Evolutionary conservation across 1,140 invertebrate species (phyloP).

Genomic region (Pseudachorutes palmiensis): DNA sequence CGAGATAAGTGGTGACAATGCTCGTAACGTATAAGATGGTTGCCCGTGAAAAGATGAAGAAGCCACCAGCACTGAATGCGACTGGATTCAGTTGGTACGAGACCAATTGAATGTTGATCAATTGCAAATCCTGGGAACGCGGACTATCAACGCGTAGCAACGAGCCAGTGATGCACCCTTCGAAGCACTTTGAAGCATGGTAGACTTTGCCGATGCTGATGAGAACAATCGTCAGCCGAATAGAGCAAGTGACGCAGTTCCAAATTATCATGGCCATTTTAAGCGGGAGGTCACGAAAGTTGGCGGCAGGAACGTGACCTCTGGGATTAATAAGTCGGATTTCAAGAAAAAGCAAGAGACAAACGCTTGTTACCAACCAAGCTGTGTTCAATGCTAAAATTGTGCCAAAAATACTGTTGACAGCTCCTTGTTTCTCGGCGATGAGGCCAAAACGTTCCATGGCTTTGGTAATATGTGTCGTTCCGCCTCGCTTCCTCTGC

Average conservation of each 20-base stretch:
- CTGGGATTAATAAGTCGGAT: slow-evolving; percentile 10
- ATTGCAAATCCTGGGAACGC: background rate
- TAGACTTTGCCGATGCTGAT: slow-evolving; percentile 26
- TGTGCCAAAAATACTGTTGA: slow-evolving; percentile 25
- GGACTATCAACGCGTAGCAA: background rate
- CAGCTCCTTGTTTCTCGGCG: slow-evolving; percentile 9
- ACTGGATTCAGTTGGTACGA: background rate
- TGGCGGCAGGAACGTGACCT: background rate
- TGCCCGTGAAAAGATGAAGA: slow-evolving; percentile 26
- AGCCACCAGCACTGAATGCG: slow-evolving; percentile 20
- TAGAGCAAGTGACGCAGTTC: slow-evolving; percentile 11
- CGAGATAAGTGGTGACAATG: slow-evolving; percentile 33
- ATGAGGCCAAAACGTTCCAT: slow-evolving; percentile 20
- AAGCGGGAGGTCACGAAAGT: background rate
- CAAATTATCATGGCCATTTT: background rate
- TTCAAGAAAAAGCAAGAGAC: slow-evolving; percentile 17
- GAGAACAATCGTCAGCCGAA: slow-evolving; percentile 28
- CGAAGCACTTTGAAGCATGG: slow-evolving; percentile 24
- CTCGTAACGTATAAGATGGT: slow-evolving; percentile 27
- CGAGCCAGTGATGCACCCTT: background rate
- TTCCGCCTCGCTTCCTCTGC: background rate
- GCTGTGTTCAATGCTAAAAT: slow-evolving; percentile 24
- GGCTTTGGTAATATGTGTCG: slow-evolving; percentile 2
- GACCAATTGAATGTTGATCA: slow-evolving; percentile 15
- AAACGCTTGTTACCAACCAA: slow-evolving; percentile 4